Evolutionary conservation across 2,797 vertebrate species (phyloP), one percentile per base, ranked within the genome.

Genomic region (Pempheris klunzingeri): DNA sequence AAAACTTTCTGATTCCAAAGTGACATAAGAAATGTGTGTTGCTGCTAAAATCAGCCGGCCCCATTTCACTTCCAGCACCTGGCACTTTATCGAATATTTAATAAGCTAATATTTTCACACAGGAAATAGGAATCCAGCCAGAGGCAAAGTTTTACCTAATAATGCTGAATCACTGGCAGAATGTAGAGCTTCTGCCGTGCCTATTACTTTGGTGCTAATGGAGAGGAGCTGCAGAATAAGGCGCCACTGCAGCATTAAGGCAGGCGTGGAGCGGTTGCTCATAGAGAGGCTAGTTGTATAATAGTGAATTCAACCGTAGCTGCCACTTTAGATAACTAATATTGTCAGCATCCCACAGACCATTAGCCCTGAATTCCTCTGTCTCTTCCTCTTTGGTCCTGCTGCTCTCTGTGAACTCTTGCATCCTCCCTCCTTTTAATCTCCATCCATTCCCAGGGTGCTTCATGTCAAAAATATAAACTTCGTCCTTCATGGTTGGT

Each of bases 401-500:
- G 34, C 69, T 53, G 77, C 50, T 67, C 57, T 70, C 44, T 38
- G 28, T 74, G 52, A 64, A 70, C 22, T n/a, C 22, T 49, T 28
- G 7, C 43, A 65, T 64, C 74, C 59, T 18, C 65, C 54, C 50
- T 54, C 53, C 22, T 10, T n/a, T 80, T 49, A 28, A 32, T 64
- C 60, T 64, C 41, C 15, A 1, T 65, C 53, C 43, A 57, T 70
- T 84, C 87, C 84, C 81, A 66, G 71, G 66, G 78, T 84, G 76
- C 63, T 53, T 6, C 65, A 47, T 81, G 84, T 88, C 76, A 85
- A 71, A 87, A 58, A 84, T 72, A 61, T 67, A 71, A 81, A 70
- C 64, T 71, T 76, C 85, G 85, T 89, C 87, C 90, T 91, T 87
- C 77, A 82, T 55, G 83, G 82, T 68, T 84, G 83, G 85, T 84